Evolutionary conservation across 1,140 invertebrate genomes (phyloP).

Genomic region (Trichogramma pretiosum): DNA sequence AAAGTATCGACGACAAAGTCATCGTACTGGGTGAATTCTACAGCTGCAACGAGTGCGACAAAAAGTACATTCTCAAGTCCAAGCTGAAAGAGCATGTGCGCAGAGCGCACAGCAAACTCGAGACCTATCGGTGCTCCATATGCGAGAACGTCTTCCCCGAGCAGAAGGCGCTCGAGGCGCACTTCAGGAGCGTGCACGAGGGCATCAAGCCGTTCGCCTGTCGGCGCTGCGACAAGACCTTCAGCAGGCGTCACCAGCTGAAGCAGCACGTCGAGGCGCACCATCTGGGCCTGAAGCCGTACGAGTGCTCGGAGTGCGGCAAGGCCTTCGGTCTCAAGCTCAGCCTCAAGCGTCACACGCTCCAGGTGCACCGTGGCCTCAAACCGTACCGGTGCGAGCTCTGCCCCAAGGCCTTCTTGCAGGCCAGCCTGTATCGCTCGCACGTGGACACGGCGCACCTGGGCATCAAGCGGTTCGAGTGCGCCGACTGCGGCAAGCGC

Average conservation of each 20-base stretch:
- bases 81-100: too few species aligned
- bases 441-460: not conserved
- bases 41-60: too few species aligned
- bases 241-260: not conserved
- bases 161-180: not conserved
- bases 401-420: not conserved
- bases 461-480: not conserved
- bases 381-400: not conserved
- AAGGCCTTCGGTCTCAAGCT: not conserved
- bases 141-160: not conserved
- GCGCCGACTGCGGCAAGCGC: not conserved
- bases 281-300: not conserved
- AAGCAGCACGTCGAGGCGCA: not conserved
- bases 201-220: not conserved
- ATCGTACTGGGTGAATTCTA: too few species aligned
- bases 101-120: too few species aligned
- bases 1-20: too few species aligned
- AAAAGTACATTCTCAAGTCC: too few species aligned
- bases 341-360: not conserved
- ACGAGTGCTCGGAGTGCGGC: not conserved
- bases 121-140: not conserved
- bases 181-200: not conserved
- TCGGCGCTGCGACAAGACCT: not conserved
- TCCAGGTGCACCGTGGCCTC: not conserved
- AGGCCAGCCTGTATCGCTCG: not conserved